These are phyloP conservation scores for Drosophila picticornis DNA, from an alignment of 2,888 invertebrate genomes.

Conservation along the genomic window DNA sequence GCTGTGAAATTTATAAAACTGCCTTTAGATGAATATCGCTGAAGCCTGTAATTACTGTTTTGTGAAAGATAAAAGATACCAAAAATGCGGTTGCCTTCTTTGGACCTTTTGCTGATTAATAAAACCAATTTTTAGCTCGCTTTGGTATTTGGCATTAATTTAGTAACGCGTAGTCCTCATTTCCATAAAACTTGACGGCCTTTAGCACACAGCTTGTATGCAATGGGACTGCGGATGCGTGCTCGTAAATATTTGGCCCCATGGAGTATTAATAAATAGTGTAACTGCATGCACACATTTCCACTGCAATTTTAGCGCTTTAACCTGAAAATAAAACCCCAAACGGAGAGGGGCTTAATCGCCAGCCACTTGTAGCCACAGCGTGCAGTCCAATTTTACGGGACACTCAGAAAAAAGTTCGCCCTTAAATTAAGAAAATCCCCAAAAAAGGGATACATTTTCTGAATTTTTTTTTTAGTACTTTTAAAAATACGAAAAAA, in stretches of 20 bases:
- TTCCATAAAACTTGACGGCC: conserved; percentile 56
- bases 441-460: neutral
- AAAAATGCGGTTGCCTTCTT: neutral
- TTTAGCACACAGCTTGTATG: neutral
- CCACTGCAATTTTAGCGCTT: conserved; percentile 54
- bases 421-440: neutral
- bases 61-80: neutral
- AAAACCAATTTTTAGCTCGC: conserved; percentile 58
- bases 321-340: conserved; percentile 56
- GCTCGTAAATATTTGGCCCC: conserved; percentile 64
- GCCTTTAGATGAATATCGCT: neutral
- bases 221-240: conserved; percentile 22
- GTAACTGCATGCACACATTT: conserved; percentile 19
- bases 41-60: neutral
- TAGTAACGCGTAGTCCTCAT: conserved; percentile 38
- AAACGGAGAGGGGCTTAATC: conserved; percentile 13
- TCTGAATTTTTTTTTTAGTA: neutral
- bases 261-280: conserved; percentile 34
- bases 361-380: conserved; percentile 75
- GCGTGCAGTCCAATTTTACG: conserved; percentile 60
- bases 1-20: neutral
- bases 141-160: conserved; percentile 60
- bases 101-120: conserved; percentile 58
- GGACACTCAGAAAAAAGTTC: neutral
- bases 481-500: neutral